Evolutionary conservation across 2,888 invertebrate species (phyloP), one percentile per base, ranked within the genome.

Genomic region (Andrena dorsata): DNA sequence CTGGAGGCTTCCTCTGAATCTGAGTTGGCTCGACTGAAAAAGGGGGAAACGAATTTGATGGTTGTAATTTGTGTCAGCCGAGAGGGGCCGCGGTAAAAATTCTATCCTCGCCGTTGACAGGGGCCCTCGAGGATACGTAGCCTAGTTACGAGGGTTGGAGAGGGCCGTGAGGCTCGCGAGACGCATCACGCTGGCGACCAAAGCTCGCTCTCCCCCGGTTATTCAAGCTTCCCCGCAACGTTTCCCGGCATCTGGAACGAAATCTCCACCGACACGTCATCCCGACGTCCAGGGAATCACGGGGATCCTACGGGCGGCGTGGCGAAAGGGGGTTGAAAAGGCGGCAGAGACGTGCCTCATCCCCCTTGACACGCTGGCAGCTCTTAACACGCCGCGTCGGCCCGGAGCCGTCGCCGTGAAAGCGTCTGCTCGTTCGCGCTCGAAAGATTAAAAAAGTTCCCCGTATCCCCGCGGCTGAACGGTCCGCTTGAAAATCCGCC

Each of bases 201-300:
- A 70, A 61, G 68, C 20, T 64, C 30, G 5, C 56, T 28, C 30
- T 70, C 71, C 41, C 53, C 28, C 26, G 60, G 83, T 86, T 87
- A 83, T 85, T 85, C 80, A 74, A 76, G 61, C 76, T 76, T 69
- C 76, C 71, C 75, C 53, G 76, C 72, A 75, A 65, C 79, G 76
- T 71, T 79, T 69, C 68, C 56, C 76, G 83, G 71, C 83, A 83
- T 83, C 83, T 82, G 80, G 83, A 85, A 84, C 82, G 87, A 87
- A 87, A 87, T 87, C 87, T 87, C 84, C 64, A 78, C 85, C 85
- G 87, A 78, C 87, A 79, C 85, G 85, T 85, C 85, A 82, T 86
- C 75, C 80, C 80, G 56, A 82, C 83, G 85, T 86, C 83, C 86
- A 80, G 71, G 69, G 76, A 56, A 61, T 79, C 79, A 60, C 60